Percentiles rank a stretch among this genome's conserved stretches.
Conservation (phyloP, 2,888 invertebrate species). For the Dexiosoma caninum region DNA sequence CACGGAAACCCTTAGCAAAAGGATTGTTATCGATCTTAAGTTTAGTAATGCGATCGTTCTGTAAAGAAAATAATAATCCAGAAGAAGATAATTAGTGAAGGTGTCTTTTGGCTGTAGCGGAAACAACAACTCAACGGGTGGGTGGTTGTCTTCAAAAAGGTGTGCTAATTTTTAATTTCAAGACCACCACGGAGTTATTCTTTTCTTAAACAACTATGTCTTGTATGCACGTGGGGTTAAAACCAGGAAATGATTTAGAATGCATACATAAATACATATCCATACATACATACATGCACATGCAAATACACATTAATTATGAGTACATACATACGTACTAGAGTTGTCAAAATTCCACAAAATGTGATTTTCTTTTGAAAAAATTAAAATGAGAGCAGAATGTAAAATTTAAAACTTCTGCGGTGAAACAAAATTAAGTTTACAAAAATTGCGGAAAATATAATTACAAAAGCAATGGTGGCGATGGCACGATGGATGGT, state of each 20-base stretch:
- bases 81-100: not conserved
- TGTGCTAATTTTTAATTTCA: slow-evolving; percentile 20
- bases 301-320: too few relatives aligned
- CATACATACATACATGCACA: too few relatives aligned
- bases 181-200: slow-evolving; percentile 28
- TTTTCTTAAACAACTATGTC: not conserved
- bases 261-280: too few relatives aligned
- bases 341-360: too few relatives aligned
- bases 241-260: not conserved
- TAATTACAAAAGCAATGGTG: too few relatives aligned
- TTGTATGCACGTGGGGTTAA: not conserved
- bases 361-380: too few relatives aligned
- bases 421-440: too few relatives aligned
- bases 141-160: slow-evolving; percentile 4
- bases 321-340: too few relatives aligned
- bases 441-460: too few relatives aligned
- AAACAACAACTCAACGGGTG: slow-evolving; percentile 32
- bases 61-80: slow-evolving; percentile 66
- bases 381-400: too few relatives aligned
- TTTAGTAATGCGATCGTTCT: slow-evolving; percentile 92
- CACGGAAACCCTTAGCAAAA: slow-evolving; percentile 95
- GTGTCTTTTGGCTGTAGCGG: not conserved
- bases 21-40: slow-evolving; percentile 95
- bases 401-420: too few relatives aligned
- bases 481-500: too few relatives aligned